A percentile compares a stretch with the other conserved stretches of the same genome.
phyloP scores from a whole-genome alignment of 1,140 invertebrate species.

The Gonatopus flavifemur region DNA sequence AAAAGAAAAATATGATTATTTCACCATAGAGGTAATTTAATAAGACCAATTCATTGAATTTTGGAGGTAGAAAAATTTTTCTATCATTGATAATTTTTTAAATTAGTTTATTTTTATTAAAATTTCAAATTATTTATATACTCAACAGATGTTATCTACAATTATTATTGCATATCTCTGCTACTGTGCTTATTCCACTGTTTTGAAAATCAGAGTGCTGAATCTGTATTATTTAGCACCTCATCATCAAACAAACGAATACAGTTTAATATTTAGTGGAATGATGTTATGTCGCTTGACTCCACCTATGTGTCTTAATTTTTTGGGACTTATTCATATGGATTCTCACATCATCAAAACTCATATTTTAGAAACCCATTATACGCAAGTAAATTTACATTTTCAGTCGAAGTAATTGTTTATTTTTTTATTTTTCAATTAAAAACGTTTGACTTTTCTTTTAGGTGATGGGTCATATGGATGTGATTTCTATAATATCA shows the following conservation, averaged over 20 bases:
- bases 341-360: conserved; percentile 94
- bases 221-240: conserved; percentile 97
- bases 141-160: conserved; percentile 78
- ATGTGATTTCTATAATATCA: conserved; percentile 94
- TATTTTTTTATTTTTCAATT: conserved; percentile 34
- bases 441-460: too few species aligned
- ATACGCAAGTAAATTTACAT: conserved; percentile 72
- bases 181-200: conserved; percentile 96
- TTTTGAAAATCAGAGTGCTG: conserved; percentile 93
- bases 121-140: conserved; percentile 7
- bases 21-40: conserved; percentile 88
- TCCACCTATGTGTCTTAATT: conserved; percentile 97
- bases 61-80: background rate
- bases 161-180: conserved; percentile 91
- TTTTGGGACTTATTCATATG: conserved; percentile 96
- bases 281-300: conserved; percentile 97
- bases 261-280: conserved; percentile 97
- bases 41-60: conserved; percentile 6
- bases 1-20: conserved; percentile 85
- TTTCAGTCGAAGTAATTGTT: conserved; percentile 2
- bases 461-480: conserved; percentile 99
- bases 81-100: background rate
- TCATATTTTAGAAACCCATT: conserved; percentile 79
- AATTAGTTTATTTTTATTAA: conserved; percentile 8
- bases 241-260: conserved; percentile 97